Percentiles rank a stretch among this genome's conserved stretches.
Evolutionary conservation across 2,888 invertebrate species (phyloP).

Genomic region (Mystacides longicornis): DNA sequence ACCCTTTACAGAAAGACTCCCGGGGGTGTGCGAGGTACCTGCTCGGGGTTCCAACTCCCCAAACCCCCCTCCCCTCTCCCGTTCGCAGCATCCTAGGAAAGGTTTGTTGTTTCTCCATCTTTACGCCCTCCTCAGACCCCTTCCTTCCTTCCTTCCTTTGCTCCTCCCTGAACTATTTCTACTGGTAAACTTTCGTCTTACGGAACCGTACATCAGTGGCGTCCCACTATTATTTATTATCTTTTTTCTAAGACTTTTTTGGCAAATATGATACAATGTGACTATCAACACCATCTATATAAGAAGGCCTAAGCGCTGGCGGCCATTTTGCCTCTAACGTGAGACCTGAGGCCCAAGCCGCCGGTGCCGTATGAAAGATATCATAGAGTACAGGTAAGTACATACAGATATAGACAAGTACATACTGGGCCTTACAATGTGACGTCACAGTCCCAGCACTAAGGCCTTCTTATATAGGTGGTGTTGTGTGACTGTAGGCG

Average conservation of each 20-base stretch:
- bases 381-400: no score
- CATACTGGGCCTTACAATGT: no score
- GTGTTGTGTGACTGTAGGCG: no score
- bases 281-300: no score
- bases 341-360: no score
- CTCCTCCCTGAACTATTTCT: neutral
- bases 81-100: slow-evolving; percentile 3
- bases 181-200: slow-evolving; percentile 16
- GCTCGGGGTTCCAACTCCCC: neutral
- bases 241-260: neutral
- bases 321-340: no score
- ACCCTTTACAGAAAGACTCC: slow-evolving; percentile 18
- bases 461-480: no score
- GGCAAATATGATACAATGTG: neutral
- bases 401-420: no score
- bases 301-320: no score
- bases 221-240: neutral
- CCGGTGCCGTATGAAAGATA: no score
- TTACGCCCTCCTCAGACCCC: neutral
- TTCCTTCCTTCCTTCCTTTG: neutral
- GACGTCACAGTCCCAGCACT: no score
- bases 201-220: slow-evolving; percentile 1
- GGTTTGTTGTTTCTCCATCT: neutral
- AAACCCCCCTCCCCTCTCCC: neutral
- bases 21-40: slow-evolving; percentile 7